Evolutionary conservation across 2,888 invertebrate genomes (phyloP), one percentile per base, ranked within the genome.

Genomic region (Frankliniella fusca): DNA sequence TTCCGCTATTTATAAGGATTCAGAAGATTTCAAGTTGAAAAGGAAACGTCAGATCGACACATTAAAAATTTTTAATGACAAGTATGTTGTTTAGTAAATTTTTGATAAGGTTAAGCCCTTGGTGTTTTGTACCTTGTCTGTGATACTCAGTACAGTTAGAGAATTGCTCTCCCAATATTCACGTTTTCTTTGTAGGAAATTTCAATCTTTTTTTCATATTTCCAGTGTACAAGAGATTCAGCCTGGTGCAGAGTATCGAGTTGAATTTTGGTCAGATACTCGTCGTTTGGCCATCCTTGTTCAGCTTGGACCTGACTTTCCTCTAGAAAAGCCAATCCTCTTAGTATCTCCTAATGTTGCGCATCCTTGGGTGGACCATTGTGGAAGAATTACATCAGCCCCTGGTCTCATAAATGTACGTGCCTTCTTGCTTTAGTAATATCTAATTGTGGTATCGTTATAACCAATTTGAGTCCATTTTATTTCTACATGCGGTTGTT

Each of bases 1-100:
- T 76, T 27, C 70, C 23, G 27, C 23, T 12, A 76, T 83, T 80
- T 81, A 80, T 65, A 80, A 80, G 18, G 85, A 85, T 79, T 83
- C 84, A 38, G 85, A 85, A 48, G 84, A 84, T 83, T 83, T 84
- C 65, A 65, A 83, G 54, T 80, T 83, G 11, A 85, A 85, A 82
- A 84, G 86, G 81, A 85, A 84, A 80, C 84, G 93, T 49, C 95
- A 95, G 89, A 94, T 95, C 85, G 93, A 94, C 87, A 95, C 95
- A 9, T 87, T 95, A 84, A 94, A 94, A 89, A 91, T 95, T 85
- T 95, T 95, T 87, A 95, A 95, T 87, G 94, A 93, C 85, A 92
- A 94, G 93, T 93, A 89, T 90, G 90, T 85, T 48, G 38, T 54
- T 79, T 61, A 79, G 50, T 81, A 70, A 80, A 83, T 50, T 81